Percentiles rank a stretch among this genome's conserved stretches.
phyloP scores from a whole-genome alignment of 1,140 invertebrate genomes.

The Mylabris phalerata region DNA sequence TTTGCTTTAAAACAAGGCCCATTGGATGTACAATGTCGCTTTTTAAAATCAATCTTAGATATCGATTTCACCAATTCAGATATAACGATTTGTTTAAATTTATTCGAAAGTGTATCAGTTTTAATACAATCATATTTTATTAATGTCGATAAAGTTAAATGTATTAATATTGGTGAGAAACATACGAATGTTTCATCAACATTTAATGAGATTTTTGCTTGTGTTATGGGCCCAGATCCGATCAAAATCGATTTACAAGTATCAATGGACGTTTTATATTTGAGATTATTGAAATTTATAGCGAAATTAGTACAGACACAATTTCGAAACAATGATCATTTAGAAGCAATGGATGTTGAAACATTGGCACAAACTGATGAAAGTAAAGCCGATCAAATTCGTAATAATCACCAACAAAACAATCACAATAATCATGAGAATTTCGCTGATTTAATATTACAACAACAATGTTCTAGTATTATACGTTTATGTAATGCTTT shows the following conservation, averaged over 20 bases:
- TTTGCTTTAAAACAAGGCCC: slow-evolving; percentile 66
- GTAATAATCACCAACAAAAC: slow-evolving; percentile 7
- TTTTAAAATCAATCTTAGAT: slow-evolving; percentile 60
- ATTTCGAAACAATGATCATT: slow-evolving; percentile 39
- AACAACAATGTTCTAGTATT: slow-evolving; percentile 73
- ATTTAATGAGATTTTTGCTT: slow-evolving; percentile 62
- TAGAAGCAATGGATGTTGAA: slow-evolving; percentile 37
- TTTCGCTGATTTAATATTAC: slow-evolving; percentile 68
- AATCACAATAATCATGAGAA: slow-evolving; percentile 42
- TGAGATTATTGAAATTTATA: slow-evolving; percentile 57
- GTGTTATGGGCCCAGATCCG: slow-evolving; percentile 55
- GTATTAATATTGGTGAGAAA: slow-evolving; percentile 42
- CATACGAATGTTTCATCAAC: slow-evolving; percentile 38
- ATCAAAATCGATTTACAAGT: slow-evolving; percentile 50
- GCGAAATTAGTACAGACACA: slow-evolving; percentile 64
- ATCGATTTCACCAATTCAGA: slow-evolving; percentile 63
- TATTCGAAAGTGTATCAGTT: slow-evolving; percentile 65
- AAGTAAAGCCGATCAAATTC: slow-evolving; percentile 56
- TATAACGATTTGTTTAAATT: slow-evolving; percentile 63
- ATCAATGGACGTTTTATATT: slow-evolving; percentile 60
- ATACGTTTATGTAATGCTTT: slow-evolving; percentile 69
- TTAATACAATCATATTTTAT: slow-evolving; percentile 54
- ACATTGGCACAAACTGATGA: slow-evolving; percentile 61
- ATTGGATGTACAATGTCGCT: slow-evolving; percentile 70
- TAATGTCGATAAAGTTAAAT: slow-evolving; percentile 52